A percentile compares a stretch with the other conserved stretches of the same genome.
phyloP scores from a whole-genome alignment of 2,113 vertebrate species.

The Sclerurus mexicanus region DNA sequence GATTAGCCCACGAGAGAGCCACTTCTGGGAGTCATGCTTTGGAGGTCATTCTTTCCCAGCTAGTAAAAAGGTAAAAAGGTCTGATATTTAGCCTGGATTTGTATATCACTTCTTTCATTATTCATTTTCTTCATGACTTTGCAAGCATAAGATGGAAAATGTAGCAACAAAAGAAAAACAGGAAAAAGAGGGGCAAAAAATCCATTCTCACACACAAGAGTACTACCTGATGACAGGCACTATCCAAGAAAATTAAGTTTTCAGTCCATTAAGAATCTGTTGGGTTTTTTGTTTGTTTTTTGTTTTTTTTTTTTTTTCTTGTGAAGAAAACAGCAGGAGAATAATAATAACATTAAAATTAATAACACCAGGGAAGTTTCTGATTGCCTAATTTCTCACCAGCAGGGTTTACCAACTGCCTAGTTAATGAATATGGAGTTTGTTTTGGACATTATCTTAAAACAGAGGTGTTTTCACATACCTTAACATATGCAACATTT shows the following conservation, averaged over 20 bases:
- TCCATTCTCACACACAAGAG: neutral
- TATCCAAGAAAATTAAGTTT: neutral
- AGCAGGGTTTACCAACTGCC: neutral
- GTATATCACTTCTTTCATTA: neutral
- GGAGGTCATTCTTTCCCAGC: neutral
- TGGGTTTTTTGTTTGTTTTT: too few relatives aligned
- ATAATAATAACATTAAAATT: neutral
- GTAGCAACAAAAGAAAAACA: neutral
- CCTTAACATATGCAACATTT: neutral
- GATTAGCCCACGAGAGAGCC: neutral
- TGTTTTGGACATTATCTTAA: neutral
- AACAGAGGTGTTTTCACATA: neutral
- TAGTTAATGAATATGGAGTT: neutral
- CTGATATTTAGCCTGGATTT: neutral
- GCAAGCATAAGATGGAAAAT: neutral
- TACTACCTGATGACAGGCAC: neutral
- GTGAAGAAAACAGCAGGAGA: neutral
- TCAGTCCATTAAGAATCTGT: neutral
- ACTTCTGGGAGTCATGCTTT: neutral
- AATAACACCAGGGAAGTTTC: neutral
- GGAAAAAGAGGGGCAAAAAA: neutral
- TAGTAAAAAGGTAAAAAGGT: neutral
- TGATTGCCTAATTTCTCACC: neutral
- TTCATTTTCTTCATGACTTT: neutral
- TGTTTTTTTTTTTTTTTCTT: neutral